These are phyloP conservation scores for Drosophila merina DNA, from an alignment of 2,888 invertebrate genomes.

Conservation along the genomic window DNA sequence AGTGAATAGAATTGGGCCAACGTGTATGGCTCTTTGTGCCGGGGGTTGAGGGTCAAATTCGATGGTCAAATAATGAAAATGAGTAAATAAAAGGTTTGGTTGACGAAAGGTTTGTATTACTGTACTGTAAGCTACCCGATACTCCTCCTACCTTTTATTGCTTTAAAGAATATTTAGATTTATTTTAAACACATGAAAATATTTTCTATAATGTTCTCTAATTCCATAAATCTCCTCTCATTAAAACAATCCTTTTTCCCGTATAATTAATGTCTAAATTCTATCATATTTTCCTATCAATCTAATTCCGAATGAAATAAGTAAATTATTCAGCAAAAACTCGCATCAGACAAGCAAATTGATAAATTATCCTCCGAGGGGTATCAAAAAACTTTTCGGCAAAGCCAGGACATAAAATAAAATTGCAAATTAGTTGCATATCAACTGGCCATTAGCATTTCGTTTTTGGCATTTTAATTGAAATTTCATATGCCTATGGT, in stretches of 20 bases:
- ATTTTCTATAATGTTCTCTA: not conserved
- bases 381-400: not conserved
- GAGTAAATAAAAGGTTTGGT: not conserved
- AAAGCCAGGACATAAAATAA: conserved; percentile 26
- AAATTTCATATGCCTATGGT: conserved; percentile 65
- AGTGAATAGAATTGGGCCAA: conserved; percentile 66
- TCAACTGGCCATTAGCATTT: conserved; percentile 66
- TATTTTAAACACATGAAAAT: not conserved
- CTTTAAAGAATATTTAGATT: too few relatives aligned
- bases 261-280: not conserved
- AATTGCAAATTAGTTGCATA: conserved; percentile 71
- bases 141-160: too few relatives aligned
- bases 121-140: too few relatives aligned
- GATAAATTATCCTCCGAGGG: conserved; percentile 9
- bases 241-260: not conserved
- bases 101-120: conserved; percentile 1
- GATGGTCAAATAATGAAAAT: not conserved
- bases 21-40: not conserved
- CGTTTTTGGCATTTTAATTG: conserved; percentile 65
- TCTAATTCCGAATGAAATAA: conserved; percentile 3
- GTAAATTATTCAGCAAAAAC: conserved; percentile 25
- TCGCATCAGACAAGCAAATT: conserved; percentile 21
- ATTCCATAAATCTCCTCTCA: not conserved
- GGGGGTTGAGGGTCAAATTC: not conserved
- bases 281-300: not conserved